These are phyloP conservation scores for Meiosimyza platycephala DNA, from an alignment of 2,888 invertebrate genomes.

Conservation along the genomic window DNA sequence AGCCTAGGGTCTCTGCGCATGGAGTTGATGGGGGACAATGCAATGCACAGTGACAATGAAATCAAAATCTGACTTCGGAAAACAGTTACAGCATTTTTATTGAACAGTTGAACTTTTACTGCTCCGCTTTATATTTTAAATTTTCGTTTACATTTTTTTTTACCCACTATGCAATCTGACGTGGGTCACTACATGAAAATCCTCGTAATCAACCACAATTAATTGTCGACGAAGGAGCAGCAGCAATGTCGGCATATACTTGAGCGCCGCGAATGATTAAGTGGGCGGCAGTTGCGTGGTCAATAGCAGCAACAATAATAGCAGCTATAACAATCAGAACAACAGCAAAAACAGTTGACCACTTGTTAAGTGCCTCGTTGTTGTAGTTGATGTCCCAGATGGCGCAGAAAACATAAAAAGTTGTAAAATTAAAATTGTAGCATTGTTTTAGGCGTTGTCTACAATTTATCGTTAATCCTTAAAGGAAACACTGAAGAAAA, in stretches of 20 bases:
- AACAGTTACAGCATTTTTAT: too few species aligned
- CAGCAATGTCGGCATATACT: neutral
- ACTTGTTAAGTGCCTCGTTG: constrained; percentile 8
- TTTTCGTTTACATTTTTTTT: too few species aligned
- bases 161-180: too few species aligned
- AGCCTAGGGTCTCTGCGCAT: neutral
- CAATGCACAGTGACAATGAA: neutral
- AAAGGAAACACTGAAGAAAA: too few species aligned
- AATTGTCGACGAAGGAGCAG: constrained; percentile 11
- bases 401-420: neutral
- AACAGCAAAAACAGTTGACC: constrained; percentile 9
- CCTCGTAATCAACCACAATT: constrained; percentile 24
- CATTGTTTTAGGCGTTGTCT: neutral
- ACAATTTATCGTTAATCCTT: neutral
- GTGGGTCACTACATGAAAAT: neutral
- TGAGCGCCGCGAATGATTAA: neutral
- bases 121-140: too few species aligned
- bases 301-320: neutral
- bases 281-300: neutral
- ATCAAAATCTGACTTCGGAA: too few species aligned
- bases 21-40: neutral
- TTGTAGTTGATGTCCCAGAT: neutral
- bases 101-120: too few species aligned
- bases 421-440: constrained; percentile 3
- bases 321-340: neutral